Base-by-base conservation (phyloP, 2,888 invertebrate species). In the Acanthosepion lycidas region DNA sequence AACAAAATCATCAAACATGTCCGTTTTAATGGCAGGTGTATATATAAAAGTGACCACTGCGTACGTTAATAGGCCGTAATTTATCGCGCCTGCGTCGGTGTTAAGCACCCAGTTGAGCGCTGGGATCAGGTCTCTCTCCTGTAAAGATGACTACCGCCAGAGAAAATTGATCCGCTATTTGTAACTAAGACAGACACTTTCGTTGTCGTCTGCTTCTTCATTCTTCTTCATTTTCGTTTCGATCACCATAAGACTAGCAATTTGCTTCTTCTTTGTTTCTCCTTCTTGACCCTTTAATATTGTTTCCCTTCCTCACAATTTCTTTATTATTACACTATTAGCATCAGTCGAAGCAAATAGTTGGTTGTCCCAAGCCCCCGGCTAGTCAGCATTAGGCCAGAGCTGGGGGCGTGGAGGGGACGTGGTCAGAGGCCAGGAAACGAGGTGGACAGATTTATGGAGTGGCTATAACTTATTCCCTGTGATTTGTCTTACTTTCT, bases 1-100 rank as follows among this genome's bases (percentile, higher is more conserved):
- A 78, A 78, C n/a, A n/a, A 9, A 78, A 78, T 78, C 78, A n/a
- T 78, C 78, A 78, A n/a, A 78, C n/a, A 78, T 78, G 78, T n/a
- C 78, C 78, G 78, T 28, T 78, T 78, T 78, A 78, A 78, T 78
- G 78, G n/a, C 78, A 78, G n/a, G 78, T 78, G n/a, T n/a, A 78
- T 78, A 12, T n/a, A 78, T 78, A 78, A 78, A 78, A 78, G 78
- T 78, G 78, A 78, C 78, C 78, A 28, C 78, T 64, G 78, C n/a
- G 78, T 28, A 78, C 78, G 78, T 78, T 78, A 78, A 78, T 78
- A 78, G 78, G 78, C 28, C 78, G 78, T 78, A 78, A 64, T 64
- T 78, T 78, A 78, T n/a, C 12, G 78, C n/a, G 78, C n/a, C 28
- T 78, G 28, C 15, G 78, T 9, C 78, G n/a, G 78, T 78, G 78